Percentiles rank a stretch among this genome's conserved stretches.
Conservation (phyloP, 1,140 invertebrate species). For the Trichonephila inaurata region DNA sequence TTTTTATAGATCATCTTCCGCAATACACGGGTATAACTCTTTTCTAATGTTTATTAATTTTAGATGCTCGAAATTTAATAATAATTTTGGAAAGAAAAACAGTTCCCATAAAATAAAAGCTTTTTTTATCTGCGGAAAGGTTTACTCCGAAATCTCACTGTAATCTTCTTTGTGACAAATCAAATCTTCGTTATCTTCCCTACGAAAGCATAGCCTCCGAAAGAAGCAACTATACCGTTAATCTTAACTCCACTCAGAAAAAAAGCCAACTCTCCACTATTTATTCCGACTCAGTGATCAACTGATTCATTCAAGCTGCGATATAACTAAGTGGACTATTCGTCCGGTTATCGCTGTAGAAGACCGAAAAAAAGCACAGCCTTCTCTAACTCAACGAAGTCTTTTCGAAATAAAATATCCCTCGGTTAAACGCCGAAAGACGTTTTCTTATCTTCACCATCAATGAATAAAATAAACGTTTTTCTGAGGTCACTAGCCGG, state of each 20-base stretch:
- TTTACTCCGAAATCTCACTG: too few species aligned
- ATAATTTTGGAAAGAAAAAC: too few species aligned
- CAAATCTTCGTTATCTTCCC: too few species aligned
- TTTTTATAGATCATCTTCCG: too few species aligned
- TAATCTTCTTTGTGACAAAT: too few species aligned
- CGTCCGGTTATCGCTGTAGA: not conserved
- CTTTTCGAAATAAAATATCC: not conserved
- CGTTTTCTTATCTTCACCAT: not conserved
- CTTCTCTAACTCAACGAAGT: not conserved
- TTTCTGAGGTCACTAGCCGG: constrained; percentile 12
- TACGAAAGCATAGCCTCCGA: not conserved
- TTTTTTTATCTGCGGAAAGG: too few species aligned
- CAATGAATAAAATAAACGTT: constrained; percentile 38
- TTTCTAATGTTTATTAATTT: too few species aligned
- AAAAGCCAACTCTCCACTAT: not conserved
- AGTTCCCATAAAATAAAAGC: too few species aligned
- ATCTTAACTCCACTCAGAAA: not conserved
- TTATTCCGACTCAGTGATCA: not conserved
- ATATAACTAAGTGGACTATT: constrained; percentile 3
- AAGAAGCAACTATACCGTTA: not conserved
- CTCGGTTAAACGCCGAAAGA: constrained; percentile 15
- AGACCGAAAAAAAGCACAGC: not conserved
- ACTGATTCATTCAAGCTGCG: not conserved
- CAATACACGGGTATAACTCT: too few species aligned
- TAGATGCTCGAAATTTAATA: too few species aligned